Evolutionary conservation across 30 jellyfish, hydroid and myxozoan species (phyloP).

Genomic region (Aurelia aurita complex sp. Pacific): DNA sequence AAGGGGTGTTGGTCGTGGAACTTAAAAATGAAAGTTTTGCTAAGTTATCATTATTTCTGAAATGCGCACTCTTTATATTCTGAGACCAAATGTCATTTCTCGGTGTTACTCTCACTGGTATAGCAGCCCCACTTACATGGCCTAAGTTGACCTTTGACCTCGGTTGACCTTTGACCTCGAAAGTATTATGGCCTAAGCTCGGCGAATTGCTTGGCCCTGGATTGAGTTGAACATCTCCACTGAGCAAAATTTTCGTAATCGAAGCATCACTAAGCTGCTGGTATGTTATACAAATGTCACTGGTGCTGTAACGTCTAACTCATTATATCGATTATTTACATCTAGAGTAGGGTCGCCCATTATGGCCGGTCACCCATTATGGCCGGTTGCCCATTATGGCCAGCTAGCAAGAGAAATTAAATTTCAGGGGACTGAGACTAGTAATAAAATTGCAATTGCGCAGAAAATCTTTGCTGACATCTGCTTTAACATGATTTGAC

Average conservation of each 20-base stretch:
- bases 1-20: neutral
- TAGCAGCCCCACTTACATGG: constrained; percentile 15
- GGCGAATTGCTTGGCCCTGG: constrained; percentile 44
- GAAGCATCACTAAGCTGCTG: constrained; percentile 49
- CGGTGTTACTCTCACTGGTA: constrained; percentile 20
- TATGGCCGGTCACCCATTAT: too few species aligned
- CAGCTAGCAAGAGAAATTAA: too few species aligned
- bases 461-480: too few species aligned
- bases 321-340: too few species aligned
- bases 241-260: constrained; percentile 27
- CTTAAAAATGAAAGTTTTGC: constrained; percentile 35
- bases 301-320: constrained; percentile 8
- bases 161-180: constrained; percentile 16
- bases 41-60: constrained; percentile 21
- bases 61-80: neutral
- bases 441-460: too few species aligned
- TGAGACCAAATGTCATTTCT: constrained; percentile 13
- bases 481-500: too few species aligned
- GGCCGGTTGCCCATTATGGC: too few species aligned
- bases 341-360: too few species aligned
- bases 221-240: constrained; percentile 28
- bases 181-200: constrained; percentile 7
- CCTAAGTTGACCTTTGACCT: constrained; percentile 1
- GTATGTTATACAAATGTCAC: constrained; percentile 19
- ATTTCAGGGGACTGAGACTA: too few species aligned